Conservation (phyloP, 2,113 vertebrate species). For the Argyrosomus japonicus region DNA sequence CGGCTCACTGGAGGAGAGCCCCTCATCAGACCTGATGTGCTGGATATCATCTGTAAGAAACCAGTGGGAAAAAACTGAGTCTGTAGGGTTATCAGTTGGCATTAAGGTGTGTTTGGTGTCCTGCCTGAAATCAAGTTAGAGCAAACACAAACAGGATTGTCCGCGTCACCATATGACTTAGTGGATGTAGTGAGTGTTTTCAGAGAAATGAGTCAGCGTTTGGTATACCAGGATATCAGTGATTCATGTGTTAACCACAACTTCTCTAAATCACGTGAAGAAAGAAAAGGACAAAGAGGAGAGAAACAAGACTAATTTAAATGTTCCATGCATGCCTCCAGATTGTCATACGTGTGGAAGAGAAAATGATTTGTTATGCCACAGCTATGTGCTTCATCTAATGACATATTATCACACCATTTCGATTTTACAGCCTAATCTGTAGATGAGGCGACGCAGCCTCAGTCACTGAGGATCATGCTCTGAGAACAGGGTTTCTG, state of each 20-base stretch:
- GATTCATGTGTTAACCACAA: not conserved
- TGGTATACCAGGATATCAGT: not conserved
- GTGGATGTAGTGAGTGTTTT: not conserved
- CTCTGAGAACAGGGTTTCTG: not conserved
- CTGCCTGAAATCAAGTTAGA: not conserved
- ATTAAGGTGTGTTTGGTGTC: not conserved
- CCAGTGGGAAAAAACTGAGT: not conserved
- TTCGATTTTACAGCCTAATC: constrained; percentile 23
- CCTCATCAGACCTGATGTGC: constrained; percentile 92
- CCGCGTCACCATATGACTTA: not conserved
- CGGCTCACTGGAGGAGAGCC: constrained; percentile 97
- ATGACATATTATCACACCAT: constrained; percentile 1
- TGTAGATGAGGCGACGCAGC: not conserved
- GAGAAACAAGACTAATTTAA: too few species aligned
- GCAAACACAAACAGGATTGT: not conserved
- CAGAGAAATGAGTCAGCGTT: not conserved
- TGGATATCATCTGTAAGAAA: constrained; percentile 92
- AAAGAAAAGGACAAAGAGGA: not conserved
- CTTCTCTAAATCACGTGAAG: not conserved
- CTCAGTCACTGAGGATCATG: not conserved
- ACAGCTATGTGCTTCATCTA: not conserved
- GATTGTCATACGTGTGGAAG: not conserved
- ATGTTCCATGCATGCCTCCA: constrained; percentile 30
- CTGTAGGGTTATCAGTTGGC: not conserved
- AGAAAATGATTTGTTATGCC: constrained; percentile 10